phyloP scores from a whole-genome alignment of 1,140 invertebrate species.

The Batillaria attramentaria region DNA sequence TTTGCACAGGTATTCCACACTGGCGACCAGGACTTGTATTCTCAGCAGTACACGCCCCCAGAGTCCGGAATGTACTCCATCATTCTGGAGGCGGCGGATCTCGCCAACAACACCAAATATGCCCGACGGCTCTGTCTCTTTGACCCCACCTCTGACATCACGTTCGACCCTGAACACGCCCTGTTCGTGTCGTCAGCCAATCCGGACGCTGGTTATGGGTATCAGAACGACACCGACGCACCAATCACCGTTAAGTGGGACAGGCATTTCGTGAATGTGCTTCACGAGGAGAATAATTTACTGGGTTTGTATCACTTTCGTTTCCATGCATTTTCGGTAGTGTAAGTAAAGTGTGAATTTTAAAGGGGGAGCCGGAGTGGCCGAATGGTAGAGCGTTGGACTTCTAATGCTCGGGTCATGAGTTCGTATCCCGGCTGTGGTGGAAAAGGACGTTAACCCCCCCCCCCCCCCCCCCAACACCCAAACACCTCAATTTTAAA shows the following conservation, averaged over 20 bases:
- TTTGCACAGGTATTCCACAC: no score
- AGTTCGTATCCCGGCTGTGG: no score
- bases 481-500: no score
- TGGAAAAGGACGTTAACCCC: no score
- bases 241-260: conserved; percentile 37
- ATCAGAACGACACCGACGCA: conserved; percentile 20
- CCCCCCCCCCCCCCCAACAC: no score
- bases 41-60: conserved; percentile 35
- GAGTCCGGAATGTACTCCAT: conserved; percentile 46
- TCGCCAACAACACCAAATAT: conserved; percentile 51
- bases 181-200: conserved; percentile 28
- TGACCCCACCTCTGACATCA: conserved; percentile 39
- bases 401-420: no score
- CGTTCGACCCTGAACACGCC: conserved; percentile 20
- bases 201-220: conserved; percentile 22
- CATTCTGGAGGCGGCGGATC: conserved; percentile 47
- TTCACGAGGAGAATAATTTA: conserved; percentile 40
- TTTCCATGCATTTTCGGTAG: not conserved
- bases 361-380: no score
- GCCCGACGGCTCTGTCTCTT: conserved; percentile 43
- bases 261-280: conserved; percentile 38
- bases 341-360: not conserved
- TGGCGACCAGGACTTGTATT: no score
- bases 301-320: conserved; percentile 26
- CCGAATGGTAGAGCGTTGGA: no score